Conservation (phyloP, 2,797 vertebrate species). For the Xenopus petersii region DNA sequence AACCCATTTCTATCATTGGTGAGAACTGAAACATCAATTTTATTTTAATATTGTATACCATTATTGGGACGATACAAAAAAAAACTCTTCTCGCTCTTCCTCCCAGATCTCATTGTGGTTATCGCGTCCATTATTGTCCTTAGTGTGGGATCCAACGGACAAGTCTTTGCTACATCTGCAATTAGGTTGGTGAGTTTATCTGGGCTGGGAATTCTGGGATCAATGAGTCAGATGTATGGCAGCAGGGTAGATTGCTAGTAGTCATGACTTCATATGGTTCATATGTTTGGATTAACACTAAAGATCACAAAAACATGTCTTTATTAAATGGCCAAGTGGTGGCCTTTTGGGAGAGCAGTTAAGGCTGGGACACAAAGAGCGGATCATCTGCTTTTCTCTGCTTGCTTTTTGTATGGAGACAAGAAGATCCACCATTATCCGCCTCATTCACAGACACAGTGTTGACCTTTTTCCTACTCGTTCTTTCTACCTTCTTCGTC, state of each 20-base stretch:
- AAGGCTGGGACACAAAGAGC: not conserved
- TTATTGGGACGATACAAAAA: too few species aligned
- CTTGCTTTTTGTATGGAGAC: too few species aligned
- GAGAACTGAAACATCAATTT: conserved; percentile 31
- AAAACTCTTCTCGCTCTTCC: not conserved
- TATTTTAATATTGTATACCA: not conserved
- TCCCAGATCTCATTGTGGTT: conserved; percentile 84
- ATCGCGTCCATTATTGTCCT: conserved; percentile 86
- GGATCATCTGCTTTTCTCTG: too few species aligned
- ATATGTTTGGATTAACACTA: not conserved
- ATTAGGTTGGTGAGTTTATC: conserved; percentile 72
- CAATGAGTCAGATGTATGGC: too few species aligned
- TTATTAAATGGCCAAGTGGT: not conserved
- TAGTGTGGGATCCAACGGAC: conserved; percentile 85
- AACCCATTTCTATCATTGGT: conserved; percentile 91
- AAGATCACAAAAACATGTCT: not conserved
- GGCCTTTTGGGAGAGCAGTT: not conserved
- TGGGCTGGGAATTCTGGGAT: conserved; percentile 1
- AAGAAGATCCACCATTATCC: too few species aligned
- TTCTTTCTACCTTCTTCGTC: too few species aligned
- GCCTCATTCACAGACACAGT: too few species aligned
- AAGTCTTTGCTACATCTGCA: conserved; percentile 87
- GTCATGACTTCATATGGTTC: not conserved
- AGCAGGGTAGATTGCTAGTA: not conserved
- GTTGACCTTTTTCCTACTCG: too few species aligned